A percentile compares a stretch with the other conserved stretches of the same genome.
Conservation (phyloP, 2,888 invertebrate genomes). For the Bhutanitis thaidina region DNA sequence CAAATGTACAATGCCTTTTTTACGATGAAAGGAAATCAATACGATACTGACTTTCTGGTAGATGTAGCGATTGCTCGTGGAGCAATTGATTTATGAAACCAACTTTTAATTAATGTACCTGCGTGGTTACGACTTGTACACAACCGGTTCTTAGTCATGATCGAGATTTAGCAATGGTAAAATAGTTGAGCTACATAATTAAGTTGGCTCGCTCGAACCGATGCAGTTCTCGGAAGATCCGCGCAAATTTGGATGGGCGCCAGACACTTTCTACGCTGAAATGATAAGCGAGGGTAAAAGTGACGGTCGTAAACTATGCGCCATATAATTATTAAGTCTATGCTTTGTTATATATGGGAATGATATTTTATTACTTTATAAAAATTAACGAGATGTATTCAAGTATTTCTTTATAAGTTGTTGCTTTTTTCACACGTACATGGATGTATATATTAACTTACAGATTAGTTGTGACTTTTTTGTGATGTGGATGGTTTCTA, state of each 20-base stretch:
- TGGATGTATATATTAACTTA: too few relatives aligned
- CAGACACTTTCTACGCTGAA: constrained; percentile 50
- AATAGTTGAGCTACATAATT: constrained; percentile 43
- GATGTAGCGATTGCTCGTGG: constrained; percentile 30
- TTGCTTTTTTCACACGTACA: too few relatives aligned
- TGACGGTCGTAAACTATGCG: constrained; percentile 40
- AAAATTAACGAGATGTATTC: background rate
- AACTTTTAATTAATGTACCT: constrained; percentile 26
- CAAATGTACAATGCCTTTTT: constrained; percentile 64
- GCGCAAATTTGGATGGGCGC: constrained; percentile 54
- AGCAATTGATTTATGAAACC: constrained; percentile 29
- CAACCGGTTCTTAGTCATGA: constrained; percentile 26
- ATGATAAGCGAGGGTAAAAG: constrained; percentile 36
- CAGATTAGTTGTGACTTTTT: too few relatives aligned
- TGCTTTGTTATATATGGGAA: constrained; percentile 9
- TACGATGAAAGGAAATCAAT: constrained; percentile 66
- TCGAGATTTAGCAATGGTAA: constrained; percentile 37
- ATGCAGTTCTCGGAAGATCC: constrained; percentile 65
- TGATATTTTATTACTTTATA: constrained; percentile 4
- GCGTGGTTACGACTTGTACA: constrained; percentile 22
- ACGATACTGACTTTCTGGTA: constrained; percentile 43
- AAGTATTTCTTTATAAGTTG: background rate
- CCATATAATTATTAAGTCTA: too few relatives aligned
- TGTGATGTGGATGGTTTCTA: too few relatives aligned
- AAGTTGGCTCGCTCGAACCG: constrained; percentile 47